These are phyloP conservation scores for Scaptomyza polygonia DNA, from an alignment of 2,888 invertebrate genomes.

Conservation along the genomic window DNA sequence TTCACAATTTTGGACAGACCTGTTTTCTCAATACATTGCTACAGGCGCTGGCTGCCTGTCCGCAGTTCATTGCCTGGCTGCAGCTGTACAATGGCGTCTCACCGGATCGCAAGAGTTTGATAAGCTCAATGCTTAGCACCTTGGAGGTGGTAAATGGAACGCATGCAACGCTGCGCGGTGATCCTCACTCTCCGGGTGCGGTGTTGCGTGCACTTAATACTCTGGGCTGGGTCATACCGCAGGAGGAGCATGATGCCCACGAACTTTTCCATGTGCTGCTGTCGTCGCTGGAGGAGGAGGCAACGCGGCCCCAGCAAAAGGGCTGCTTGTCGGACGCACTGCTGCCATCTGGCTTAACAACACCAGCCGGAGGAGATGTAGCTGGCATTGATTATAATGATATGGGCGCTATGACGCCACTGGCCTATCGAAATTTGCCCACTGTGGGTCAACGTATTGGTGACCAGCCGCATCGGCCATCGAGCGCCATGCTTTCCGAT, in stretches of 20 bases:
- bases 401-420: conserved; percentile 2
- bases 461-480: conserved; percentile 85
- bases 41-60: conserved; percentile 95
- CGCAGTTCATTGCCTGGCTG: conserved; percentile 93
- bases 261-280: conserved; percentile 95
- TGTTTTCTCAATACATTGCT: conserved; percentile 96
- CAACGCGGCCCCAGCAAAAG: conserved; percentile 83
- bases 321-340: conserved; percentile 92
- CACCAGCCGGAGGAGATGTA: conserved; percentile 62
- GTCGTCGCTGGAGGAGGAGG: conserved; percentile 95
- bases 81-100: conserved; percentile 87
- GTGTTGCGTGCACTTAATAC: conserved; percentile 90
- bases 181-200: conserved; percentile 87
- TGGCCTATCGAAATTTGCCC: conserved; percentile 21
- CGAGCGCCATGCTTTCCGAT: conserved; percentile 84
- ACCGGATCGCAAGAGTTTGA: conserved; percentile 89
- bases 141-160: conserved; percentile 88
- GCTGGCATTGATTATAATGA: conserved; percentile 23
- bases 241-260: conserved; percentile 97
- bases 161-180: conserved; percentile 87
- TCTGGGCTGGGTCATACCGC: conserved; percentile 94
- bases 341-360: conserved; percentile 40
- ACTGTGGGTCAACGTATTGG: conserved; percentile 58
- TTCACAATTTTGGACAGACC: conserved; percentile 95
- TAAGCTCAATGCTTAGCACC: conserved; percentile 90